Evolutionary conservation across 2,113 vertebrate genomes (phyloP).

Genomic region (Bettongia penicillata): DNA sequence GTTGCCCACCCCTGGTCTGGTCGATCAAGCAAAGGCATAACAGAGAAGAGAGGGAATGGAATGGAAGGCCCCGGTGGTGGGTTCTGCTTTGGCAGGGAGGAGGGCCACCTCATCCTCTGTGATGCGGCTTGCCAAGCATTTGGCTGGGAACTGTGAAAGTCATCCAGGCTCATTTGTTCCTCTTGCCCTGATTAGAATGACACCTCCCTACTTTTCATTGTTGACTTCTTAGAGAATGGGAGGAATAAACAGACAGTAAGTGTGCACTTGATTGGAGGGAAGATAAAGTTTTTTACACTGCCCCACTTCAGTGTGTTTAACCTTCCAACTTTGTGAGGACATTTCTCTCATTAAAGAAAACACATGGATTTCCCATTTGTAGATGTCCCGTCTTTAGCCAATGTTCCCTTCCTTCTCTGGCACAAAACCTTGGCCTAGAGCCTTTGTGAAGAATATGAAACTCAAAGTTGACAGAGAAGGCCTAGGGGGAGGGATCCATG

Average conservation of each 20-base stretch:
- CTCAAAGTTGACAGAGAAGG: not conserved
- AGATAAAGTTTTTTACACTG: slow-evolving; percentile 18
- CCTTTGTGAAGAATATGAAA: not conserved
- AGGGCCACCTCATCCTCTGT: not conserved
- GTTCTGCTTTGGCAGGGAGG: slow-evolving; percentile 1
- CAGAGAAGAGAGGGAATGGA: not conserved
- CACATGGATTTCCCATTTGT: slow-evolving; percentile 51
- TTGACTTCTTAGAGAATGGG: slow-evolving; percentile 60
- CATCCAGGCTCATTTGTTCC: slow-evolving; percentile 68
- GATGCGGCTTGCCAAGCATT: slow-evolving; percentile 36
- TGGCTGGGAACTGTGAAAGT: slow-evolving; percentile 70
- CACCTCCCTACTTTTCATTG: slow-evolving; percentile 49
- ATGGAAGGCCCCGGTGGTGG: not conserved
- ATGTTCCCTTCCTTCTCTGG: not conserved
- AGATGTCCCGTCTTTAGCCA: not conserved
- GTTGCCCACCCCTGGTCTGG: no score
- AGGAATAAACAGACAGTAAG: slow-evolving; percentile 46
- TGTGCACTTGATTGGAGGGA: not conserved
- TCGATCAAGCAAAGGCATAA: not conserved
- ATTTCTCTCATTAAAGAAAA: slow-evolving; percentile 47
- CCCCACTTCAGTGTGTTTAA: slow-evolving; percentile 50
- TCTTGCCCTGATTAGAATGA: slow-evolving; percentile 71
- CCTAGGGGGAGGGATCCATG: not conserved
- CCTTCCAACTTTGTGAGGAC: slow-evolving; percentile 40
- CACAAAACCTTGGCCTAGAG: not conserved